phyloP scores from a whole-genome alignment of 2,113 vertebrate genomes.

The Desmodus rotundus region DNA sequence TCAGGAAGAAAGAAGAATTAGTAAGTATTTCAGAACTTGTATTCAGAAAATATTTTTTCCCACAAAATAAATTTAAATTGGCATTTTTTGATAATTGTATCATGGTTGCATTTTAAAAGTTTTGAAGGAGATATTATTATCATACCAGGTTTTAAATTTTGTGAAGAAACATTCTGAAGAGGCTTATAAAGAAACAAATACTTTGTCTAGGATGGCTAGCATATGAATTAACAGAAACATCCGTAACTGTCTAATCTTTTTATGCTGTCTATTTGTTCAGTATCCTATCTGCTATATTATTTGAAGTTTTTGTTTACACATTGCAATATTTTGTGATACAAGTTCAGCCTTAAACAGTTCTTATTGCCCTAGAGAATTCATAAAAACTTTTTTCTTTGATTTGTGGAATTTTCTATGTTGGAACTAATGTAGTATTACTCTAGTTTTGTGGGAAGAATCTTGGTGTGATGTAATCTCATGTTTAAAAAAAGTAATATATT shows the following conservation, averaged over 20 bases:
- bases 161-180: not conserved
- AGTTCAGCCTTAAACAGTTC: not conserved
- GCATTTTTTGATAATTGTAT: not conserved
- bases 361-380: not conserved
- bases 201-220: not conserved
- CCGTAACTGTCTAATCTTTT: not conserved
- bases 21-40: conserved; percentile 81
- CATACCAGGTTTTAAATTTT: conserved; percentile 26
- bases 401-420: not conserved
- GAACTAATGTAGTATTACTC: not conserved
- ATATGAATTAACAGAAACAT: conserved; percentile 15
- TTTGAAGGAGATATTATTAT: not conserved
- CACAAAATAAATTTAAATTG: not conserved
- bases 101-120: conserved; percentile 40
- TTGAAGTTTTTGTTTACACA: conserved; percentile 16
- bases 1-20: conserved; percentile 95
- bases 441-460: conserved; percentile 5
- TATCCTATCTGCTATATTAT: not conserved
- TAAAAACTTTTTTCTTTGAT: not conserved
- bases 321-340: not conserved
- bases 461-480: not conserved
- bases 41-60: not conserved
- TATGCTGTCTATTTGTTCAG: not conserved
- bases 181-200: not conserved
- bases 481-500: not conserved